These are phyloP conservation scores for Drosophila sp. DNA, from an alignment of 1,140 invertebrate species.

Conservation along the genomic window DNA sequence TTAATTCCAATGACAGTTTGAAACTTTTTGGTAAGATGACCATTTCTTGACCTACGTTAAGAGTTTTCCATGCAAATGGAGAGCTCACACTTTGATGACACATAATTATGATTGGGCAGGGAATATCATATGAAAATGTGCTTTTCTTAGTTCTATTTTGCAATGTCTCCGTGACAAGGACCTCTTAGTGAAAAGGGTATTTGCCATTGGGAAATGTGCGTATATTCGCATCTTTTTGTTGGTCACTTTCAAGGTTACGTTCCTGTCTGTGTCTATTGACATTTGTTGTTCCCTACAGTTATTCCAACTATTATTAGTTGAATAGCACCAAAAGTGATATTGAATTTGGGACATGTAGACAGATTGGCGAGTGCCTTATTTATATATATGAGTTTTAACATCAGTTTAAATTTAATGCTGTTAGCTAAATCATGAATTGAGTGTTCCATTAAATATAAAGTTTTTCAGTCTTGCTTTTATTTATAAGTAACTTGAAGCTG, in stretches of 20 bases:
- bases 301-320: neutral
- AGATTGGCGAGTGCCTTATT: constrained; percentile 62
- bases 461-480: neutral
- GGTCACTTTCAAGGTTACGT: constrained; percentile 29
- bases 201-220: constrained; percentile 8
- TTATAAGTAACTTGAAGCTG: constrained; percentile 3
- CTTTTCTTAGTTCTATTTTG: constrained; percentile 12
- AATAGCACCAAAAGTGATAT: constrained; percentile 37
- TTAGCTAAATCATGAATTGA: no score
- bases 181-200: constrained; percentile 60
- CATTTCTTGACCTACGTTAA: constrained; percentile 34
- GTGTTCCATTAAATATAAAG: no score
- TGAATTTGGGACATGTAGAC: constrained; percentile 66
- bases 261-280: constrained; percentile 15
- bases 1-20: constrained; percentile 20
- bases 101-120: constrained; percentile 29
- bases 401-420: no score
- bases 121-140: constrained; percentile 55
- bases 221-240: constrained; percentile 33
- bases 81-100: neutral
- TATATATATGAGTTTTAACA: no score
- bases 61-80: constrained; percentile 21
- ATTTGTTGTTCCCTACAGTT: constrained; percentile 19
- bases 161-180: constrained; percentile 12
- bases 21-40: constrained; percentile 1